Conservation (phyloP, 2,888 invertebrate species). For the Leptinotarsa tumamoca region DNA sequence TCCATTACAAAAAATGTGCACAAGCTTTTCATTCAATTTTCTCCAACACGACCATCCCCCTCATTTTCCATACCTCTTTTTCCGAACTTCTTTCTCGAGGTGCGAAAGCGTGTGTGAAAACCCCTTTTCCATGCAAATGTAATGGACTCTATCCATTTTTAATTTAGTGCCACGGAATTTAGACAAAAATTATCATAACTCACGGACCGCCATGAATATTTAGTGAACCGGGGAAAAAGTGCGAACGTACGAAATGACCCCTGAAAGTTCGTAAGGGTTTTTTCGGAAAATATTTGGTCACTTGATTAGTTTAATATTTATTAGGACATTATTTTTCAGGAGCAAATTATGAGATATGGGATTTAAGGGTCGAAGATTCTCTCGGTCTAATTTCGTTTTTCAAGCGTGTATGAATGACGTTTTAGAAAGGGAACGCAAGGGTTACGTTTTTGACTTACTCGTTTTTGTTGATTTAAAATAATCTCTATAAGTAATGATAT, state of each 20-base stretch:
- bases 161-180: slow-evolving; percentile 52
- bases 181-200: slow-evolving; percentile 53
- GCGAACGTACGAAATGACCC: slow-evolving; percentile 39
- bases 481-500: too few relatives aligned
- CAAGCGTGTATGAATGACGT: not conserved
- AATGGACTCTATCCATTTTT: slow-evolving; percentile 61
- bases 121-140: slow-evolving; percentile 58
- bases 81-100: slow-evolving; percentile 47
- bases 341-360: slow-evolving; percentile 27
- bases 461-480: too few relatives aligned
- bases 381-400: slow-evolving; percentile 2
- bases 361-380: slow-evolving; percentile 16
- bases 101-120: slow-evolving; percentile 55
- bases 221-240: slow-evolving; percentile 34
- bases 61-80: slow-evolving; percentile 25
- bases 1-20: too few relatives aligned
- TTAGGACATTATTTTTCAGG: slow-evolving; percentile 17
- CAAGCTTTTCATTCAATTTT: not conserved
- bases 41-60: not conserved
- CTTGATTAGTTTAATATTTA: slow-evolving; percentile 18
- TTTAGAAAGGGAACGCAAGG: not conserved
- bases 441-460: too few relatives aligned
- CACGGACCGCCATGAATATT: slow-evolving; percentile 44
- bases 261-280: slow-evolving; percentile 42
- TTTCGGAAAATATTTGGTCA: slow-evolving; percentile 31